phyloP scores from a whole-genome alignment of 2,113 vertebrate species.

The Burhinus bistriatus region DNA sequence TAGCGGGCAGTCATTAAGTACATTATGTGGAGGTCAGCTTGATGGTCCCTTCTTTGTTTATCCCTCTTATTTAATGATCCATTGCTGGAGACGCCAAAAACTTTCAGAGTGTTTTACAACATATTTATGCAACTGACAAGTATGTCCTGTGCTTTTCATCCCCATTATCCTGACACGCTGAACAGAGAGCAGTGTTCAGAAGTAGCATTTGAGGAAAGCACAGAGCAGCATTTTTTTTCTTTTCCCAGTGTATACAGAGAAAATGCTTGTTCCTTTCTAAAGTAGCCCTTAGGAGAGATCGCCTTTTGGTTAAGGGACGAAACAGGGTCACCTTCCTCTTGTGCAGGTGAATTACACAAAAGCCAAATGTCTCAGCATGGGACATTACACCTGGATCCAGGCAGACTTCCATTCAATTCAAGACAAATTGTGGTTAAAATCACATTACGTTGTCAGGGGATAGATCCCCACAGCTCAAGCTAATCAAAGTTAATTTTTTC shows the following conservation, averaged over 20 bases:
- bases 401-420: background rate
- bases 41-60: slow-evolving; percentile 10
- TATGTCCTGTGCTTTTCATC: background rate
- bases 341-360: background rate
- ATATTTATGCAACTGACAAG: background rate
- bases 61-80: slow-evolving; percentile 28
- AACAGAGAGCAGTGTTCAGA: background rate
- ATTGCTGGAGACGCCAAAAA: background rate
- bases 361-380: background rate
- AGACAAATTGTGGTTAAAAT: background rate
- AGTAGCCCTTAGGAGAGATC: background rate
- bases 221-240: background rate
- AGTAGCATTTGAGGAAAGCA: background rate
- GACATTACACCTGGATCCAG: background rate
- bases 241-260: background rate
- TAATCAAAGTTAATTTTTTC: background rate
- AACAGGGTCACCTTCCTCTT: background rate
- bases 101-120: slow-evolving; percentile 20
- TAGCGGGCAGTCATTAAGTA: slow-evolving; percentile 21
- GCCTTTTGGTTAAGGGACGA: background rate
- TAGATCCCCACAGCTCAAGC: background rate
- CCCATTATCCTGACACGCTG: background rate
- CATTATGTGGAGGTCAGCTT: background rate
- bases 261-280: background rate
- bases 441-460: background rate